Base-by-base conservation (phyloP, 1,140 invertebrate genomes). In the Diprion similis region DNA sequence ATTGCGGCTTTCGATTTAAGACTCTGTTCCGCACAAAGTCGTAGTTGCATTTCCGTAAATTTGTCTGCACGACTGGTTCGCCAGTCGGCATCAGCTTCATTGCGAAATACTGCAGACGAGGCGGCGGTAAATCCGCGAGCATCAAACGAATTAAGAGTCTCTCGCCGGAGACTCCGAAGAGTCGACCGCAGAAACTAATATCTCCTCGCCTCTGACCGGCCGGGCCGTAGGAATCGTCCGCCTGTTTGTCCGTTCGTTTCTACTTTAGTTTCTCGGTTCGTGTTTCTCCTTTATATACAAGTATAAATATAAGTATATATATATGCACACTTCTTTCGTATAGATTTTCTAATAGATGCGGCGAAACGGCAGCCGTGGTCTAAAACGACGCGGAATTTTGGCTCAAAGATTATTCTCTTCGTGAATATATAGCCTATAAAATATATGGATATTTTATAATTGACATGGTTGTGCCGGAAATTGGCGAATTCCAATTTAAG, bases 121-220 rank as follows among this genome's bases (percentile, higher is more conserved):
- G 78, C 78, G 51, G 85, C 86, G 87, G 87, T 83, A 80, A 85
- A 86, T 87, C 86, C 82, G 86, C 84, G 84, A 86, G 87, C 87
- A 87, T 88, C 87, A 88, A 88, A 88, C 86, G 87, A 88, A 87
- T 88, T 87, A 88, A 88, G 24, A 37, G 87, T 87, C 86, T 86
- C 86, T 59, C 82, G 81, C 83, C 81, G n/a, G 84, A 83, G 83
- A 86, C 81, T 79, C 85, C 81, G n/a, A 84, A 83, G 83, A 86
- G 82, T 79, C 85, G 85, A 88, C 87, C 87, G 86, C 86, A 88
- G 86, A 88, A 88, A 88, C 87, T 88, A 87, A 87, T 88, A 88
- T 88, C 86, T 87, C 86, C 84, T 83, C 82, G 81, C 80, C 82
- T 85, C 80, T 82, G 81, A 83, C 78, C 78, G 51, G 51, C 51